A percentile compares a stretch with the other conserved stretches of the same genome.
Evolutionary conservation across 2,113 vertebrate genomes (phyloP).

Genomic region (Corynorhinus townsendii): DNA sequence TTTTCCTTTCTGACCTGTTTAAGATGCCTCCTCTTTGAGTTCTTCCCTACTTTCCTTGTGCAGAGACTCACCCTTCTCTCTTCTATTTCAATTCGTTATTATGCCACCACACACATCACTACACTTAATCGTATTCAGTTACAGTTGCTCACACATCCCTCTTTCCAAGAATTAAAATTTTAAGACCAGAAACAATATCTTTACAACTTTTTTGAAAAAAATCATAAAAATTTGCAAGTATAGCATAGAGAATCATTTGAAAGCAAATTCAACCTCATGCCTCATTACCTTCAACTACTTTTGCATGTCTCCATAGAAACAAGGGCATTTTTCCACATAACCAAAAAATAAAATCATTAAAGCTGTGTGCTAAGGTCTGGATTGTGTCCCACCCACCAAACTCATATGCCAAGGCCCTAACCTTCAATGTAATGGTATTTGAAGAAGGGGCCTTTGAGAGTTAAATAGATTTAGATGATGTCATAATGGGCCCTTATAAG

Average conservation of each 20-base stretch:
- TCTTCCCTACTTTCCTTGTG: not conserved
- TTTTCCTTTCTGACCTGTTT: not conserved
- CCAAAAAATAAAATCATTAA: not conserved
- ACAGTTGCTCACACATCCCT: not conserved
- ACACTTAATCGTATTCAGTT: not conserved
- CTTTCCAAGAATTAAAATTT: constrained; percentile 2
- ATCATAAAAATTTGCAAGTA: not conserved
- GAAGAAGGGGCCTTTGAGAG: not conserved
- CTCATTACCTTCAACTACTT: not conserved
- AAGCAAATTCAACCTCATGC: not conserved
- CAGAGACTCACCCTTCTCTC: not conserved
- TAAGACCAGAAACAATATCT: not conserved
- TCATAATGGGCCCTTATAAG: not conserved
- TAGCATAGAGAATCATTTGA: not conserved
- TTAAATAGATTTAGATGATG: not conserved
- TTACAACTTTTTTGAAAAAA: not conserved
- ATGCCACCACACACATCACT: not conserved
- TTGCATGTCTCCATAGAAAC: not conserved
- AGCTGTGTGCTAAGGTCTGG: not conserved
- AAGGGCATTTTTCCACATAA: not conserved
- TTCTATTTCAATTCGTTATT: not conserved
- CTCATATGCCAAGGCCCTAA: not conserved
- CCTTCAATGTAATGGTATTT: not conserved
- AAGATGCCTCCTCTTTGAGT: not conserved
- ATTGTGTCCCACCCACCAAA: not conserved